Evolutionary conservation across 2,888 invertebrate genomes (phyloP), one percentile per base, ranked within the genome.

Genomic region (Folsomia manolachei): DNA sequence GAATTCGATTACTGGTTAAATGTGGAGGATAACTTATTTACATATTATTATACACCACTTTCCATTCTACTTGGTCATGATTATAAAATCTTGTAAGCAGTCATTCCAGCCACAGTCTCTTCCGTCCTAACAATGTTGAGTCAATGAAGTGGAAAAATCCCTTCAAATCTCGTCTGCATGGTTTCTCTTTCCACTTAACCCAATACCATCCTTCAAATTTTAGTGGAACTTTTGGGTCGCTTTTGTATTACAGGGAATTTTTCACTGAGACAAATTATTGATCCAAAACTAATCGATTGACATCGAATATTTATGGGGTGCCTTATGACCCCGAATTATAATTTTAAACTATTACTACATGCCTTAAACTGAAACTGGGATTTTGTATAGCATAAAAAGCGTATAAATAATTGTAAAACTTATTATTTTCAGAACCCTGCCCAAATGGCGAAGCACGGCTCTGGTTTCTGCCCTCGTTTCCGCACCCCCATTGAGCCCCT

Each of bases 391-490:
- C n/a, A n/a, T n/a, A n/a, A n/a, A n/a, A n/a, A n/a, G n/a, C n/a
- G n/a, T n/a, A n/a, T n/a, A n/a, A n/a, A n/a, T n/a, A n/a, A n/a
- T n/a, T n/a, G n/a, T n/a, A n/a, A n/a, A n/a, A 9, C 39, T 39
- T 39, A 14, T 39, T 78, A 69, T 80, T 83, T 84, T 62, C 83
- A 89, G 88, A 88, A 87, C 82, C 88, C 88, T 69, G 84, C 84
- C 24, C 87, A 85, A 78, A 83, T 89, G 70, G 83, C 86, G 23
- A 87, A 87, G 18, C 89, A 89, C 78, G 89, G 89, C 14, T 87
- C 86, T 82, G 86, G 79, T 84, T 87, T 87, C 82, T 96, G 96
- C 84, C 95, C 96, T 18, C 89, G 93, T 81, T 92, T 95, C 82
- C 89, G 91, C 79, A 89, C 88, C 74, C 89, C 89, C 68, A 89